phyloP scores from a whole-genome alignment of 2,797 vertebrate species.

The Lepidocolaptes lacrymiger region DNA sequence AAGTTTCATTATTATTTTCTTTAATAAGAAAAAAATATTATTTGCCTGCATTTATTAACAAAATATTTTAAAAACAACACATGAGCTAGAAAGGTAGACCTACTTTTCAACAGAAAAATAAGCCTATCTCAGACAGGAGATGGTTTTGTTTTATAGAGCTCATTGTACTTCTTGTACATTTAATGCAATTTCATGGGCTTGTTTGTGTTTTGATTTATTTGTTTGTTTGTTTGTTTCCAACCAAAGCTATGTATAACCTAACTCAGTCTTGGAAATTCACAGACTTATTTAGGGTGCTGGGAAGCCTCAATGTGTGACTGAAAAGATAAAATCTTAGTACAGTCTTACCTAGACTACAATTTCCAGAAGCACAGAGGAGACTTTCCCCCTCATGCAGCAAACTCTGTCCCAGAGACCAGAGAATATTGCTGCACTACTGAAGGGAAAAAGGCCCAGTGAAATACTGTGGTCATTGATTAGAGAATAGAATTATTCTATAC shows the following conservation, averaged over 20 bases:
- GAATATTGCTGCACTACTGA: neutral
- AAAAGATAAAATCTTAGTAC: neutral
- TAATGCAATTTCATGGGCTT: neutral
- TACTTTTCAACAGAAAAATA: neutral
- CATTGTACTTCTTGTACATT: neutral
- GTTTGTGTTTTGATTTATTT: too few species aligned
- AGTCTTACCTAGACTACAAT: neutral
- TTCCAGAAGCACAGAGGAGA: neutral
- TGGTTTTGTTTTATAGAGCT: neutral
- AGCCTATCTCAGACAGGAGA: neutral
- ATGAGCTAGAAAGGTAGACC: neutral
- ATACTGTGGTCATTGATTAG: neutral
- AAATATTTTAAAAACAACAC: neutral
- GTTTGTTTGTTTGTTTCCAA: neutral
- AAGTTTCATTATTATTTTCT: neutral
- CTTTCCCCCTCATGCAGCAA: neutral
- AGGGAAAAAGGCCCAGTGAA: neutral
- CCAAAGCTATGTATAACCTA: neutral
- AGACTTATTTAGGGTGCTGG: neutral
- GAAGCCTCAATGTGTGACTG: neutral
- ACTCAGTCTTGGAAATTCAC: neutral
- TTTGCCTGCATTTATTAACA: neutral
- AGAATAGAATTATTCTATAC: neutral
- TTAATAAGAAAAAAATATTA: neutral
- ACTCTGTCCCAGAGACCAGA: neutral